Evolutionary conservation across 1,140 invertebrate genomes (phyloP), one percentile per base, ranked within the genome.

Genomic region (Saccostrea glomerata): DNA sequence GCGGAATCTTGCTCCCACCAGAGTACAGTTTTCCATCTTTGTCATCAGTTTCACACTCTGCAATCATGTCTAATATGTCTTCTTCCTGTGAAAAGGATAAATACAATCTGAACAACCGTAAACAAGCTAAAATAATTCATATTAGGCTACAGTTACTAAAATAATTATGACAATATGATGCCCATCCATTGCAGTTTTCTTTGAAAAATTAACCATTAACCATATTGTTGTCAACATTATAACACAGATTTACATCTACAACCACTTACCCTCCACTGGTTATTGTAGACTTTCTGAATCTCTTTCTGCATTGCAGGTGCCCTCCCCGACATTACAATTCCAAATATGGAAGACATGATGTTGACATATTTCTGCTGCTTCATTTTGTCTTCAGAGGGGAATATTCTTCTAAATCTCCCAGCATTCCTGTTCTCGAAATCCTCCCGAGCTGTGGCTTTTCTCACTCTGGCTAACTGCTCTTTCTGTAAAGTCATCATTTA

Each of bases 361-460:
- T 90, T 91, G 84, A 93, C 90, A 86, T 94, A 95, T 58, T 91
- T 91, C 55, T 94, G 94, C 70, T 94, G 93, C 36, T 90, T 87
- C 5, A 89, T 90, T 83, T 91, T 92, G 84, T 95, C 94, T 47
- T 95, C 93, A 20, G 93, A 91, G 13, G 95, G 95, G 87, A 95
- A 95, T 63, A 95, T 94, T 89, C 94, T 91, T 3, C 91, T 90
- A 89, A 94, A 95, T 56, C 92, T 85, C 6, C 95, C 95, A 73
- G 92, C 90, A 91, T 95, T 94, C 58, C 93, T 88, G 70, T 94
- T 95, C 87, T 95, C 95, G 91, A 90, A 95, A n/a, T 94, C 94
- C 87, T 95, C 94, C 82, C 93, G 85, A 12, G 91, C 58, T 17
- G 92, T 91, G 73, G 93, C 93, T 82, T 92, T 94, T 87, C 93